phyloP scores from a whole-genome alignment of 92 coral and sea anemone genomes.

The Phenganax marumi region DNA sequence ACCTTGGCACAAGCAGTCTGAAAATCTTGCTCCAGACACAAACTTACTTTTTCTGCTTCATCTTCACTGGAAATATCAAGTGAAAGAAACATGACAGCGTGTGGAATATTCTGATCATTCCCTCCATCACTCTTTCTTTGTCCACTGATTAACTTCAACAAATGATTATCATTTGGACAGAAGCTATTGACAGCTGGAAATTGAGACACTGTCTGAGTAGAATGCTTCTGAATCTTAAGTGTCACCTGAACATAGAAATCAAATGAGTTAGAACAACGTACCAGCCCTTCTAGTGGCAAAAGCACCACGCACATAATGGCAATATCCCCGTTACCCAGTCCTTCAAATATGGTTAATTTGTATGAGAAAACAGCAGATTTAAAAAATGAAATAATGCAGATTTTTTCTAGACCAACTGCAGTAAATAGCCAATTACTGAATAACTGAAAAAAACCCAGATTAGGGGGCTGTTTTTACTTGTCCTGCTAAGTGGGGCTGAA shows the following conservation, averaged over 20 bases:
- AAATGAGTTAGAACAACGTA: neutral
- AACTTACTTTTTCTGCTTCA: slow-evolving; percentile 32
- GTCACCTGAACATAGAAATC: slow-evolving; percentile 56
- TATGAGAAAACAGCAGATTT: too few species aligned
- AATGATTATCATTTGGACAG: slow-evolving; percentile 78
- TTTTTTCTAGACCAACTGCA: too few species aligned
- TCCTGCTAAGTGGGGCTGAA: too few species aligned
- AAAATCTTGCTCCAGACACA: neutral
- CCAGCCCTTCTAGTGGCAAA: too few species aligned
- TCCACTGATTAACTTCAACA: slow-evolving; percentile 88
- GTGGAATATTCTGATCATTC: slow-evolving; percentile 68
- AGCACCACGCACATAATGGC: too few species aligned
- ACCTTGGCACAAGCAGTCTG: neutral
- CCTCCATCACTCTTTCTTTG: slow-evolving; percentile 51
- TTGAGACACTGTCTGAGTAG: slow-evolving; percentile 61
- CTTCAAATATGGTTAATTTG: too few species aligned
- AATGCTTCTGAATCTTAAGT: slow-evolving; percentile 74
- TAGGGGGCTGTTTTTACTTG: too few species aligned
- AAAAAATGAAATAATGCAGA: too few species aligned
- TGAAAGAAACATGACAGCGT: slow-evolving; percentile 80
- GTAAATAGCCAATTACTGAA: too few species aligned
- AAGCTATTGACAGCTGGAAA: slow-evolving; percentile 53
- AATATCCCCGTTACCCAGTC: too few species aligned
- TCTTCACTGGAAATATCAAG: slow-evolving; percentile 76
- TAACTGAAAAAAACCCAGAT: too few species aligned